Conservation (phyloP, 1,140 invertebrate species). For the Pomphorhynchus laevis region DNA sequence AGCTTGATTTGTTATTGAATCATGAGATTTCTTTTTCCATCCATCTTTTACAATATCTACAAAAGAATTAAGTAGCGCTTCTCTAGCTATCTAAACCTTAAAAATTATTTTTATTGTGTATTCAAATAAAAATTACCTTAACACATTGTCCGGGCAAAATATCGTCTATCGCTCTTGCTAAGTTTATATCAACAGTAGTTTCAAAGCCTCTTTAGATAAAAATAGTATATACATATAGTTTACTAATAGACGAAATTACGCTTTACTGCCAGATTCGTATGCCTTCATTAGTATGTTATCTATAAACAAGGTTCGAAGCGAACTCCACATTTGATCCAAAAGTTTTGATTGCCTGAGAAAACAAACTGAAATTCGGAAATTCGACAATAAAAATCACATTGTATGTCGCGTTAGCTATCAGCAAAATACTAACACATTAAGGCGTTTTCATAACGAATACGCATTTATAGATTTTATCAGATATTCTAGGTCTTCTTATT, state of each 20-base stretch:
- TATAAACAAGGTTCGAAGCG: too few species aligned
- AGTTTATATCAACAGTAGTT: slow-evolving; percentile 69
- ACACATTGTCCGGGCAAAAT: slow-evolving; percentile 45
- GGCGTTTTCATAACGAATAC: too few species aligned
- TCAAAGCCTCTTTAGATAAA: slow-evolving; percentile 40
- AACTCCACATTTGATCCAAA: too few species aligned
- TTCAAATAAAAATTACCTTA: slow-evolving; percentile 22
- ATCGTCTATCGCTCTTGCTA: slow-evolving; percentile 69
- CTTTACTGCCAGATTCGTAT: too few species aligned
- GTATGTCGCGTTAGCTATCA: too few species aligned
- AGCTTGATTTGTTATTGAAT: slow-evolving; percentile 52
- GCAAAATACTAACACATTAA: too few species aligned
- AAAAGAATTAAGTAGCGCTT: slow-evolving; percentile 51
- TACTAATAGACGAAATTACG: slow-evolving; percentile 2
- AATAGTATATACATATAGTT: slow-evolving; percentile 1
- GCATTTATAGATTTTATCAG: too few species aligned
- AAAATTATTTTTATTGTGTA: not conserved
- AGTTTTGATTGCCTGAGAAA: too few species aligned
- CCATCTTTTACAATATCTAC: slow-evolving; percentile 35
- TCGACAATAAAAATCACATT: too few species aligned
- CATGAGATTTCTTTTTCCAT: slow-evolving; percentile 33
- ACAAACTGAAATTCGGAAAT: too few species aligned
- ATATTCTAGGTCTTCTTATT: too few species aligned
- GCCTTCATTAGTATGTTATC: too few species aligned
- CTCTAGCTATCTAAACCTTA: slow-evolving; percentile 32